Evolutionary conservation across 2,888 invertebrate genomes (phyloP).

Genomic region (Melinopterus prodromus): DNA sequence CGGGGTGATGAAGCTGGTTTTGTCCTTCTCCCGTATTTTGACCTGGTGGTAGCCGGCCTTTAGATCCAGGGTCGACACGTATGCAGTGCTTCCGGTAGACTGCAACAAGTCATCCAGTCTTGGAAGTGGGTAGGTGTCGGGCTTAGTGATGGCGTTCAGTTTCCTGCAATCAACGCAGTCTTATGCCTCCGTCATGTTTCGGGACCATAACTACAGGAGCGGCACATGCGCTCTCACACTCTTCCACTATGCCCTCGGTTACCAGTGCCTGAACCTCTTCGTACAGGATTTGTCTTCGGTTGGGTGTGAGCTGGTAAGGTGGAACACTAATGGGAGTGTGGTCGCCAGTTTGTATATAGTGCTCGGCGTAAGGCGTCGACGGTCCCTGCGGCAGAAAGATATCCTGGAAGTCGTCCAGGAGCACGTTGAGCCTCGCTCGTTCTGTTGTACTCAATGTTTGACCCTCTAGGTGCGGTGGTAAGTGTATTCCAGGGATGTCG

Average conservation of each 20-base stretch:
- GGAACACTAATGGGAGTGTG: slow-evolving; percentile 51
- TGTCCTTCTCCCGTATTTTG: too few species aligned
- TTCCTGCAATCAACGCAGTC: slow-evolving; percentile 54
- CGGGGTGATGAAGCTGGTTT: too few species aligned
- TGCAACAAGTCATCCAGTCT: slow-evolving; percentile 58
- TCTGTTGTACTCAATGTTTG: too few species aligned
- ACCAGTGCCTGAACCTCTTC: slow-evolving; percentile 49
- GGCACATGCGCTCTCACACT: slow-evolving; percentile 53
- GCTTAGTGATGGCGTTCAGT: slow-evolving; percentile 35
- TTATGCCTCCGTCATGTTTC: slow-evolving; percentile 47
- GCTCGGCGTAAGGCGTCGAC: not conserved
- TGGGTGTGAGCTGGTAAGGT: slow-evolving; percentile 51
- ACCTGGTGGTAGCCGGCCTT: too few species aligned
- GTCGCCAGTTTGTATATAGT: too few species aligned
- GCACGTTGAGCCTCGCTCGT: too few species aligned
- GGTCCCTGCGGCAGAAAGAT: too few species aligned
- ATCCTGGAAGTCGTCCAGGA: too few species aligned
- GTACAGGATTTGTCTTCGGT: slow-evolving; percentile 41
- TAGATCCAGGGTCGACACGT: slow-evolving; percentile 51
- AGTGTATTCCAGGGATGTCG: not conserved
- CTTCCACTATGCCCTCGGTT: slow-evolving; percentile 51
- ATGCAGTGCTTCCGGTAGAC: slow-evolving; percentile 46
- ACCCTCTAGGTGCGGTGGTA: too few species aligned
- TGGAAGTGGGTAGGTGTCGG: slow-evolving; percentile 51
- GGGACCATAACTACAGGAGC: slow-evolving; percentile 52